Conservation (phyloP, 2,797 vertebrate species). For the Cossypha niveicapilla region DNA sequence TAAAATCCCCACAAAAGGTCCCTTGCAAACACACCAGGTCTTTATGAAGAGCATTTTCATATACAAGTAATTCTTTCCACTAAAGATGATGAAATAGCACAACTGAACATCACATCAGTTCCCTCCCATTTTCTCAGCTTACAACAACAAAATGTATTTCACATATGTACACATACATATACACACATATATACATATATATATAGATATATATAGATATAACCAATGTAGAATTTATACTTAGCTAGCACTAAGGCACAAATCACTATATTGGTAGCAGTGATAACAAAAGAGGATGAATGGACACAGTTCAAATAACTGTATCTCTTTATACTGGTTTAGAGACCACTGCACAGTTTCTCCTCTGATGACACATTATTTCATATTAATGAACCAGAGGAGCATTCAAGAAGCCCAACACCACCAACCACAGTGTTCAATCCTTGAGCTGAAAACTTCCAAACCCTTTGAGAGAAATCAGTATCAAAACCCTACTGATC, state of each 20-base stretch:
- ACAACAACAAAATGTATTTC: not conserved
- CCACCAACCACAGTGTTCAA: rapidly evolving
- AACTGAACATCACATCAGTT: not conserved
- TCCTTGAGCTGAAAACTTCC: not conserved
- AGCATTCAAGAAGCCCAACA: not conserved
- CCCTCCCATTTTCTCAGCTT: not conserved
- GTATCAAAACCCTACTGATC: not conserved
- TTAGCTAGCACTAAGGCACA: not conserved
- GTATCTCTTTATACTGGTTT: not conserved
- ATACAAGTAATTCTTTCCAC: not conserved
- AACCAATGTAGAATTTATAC: not conserved
- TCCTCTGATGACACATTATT: not conserved
- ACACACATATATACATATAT: not conserved
- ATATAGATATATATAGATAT: not conserved
- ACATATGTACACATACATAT: not conserved
- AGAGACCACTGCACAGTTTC: not conserved
- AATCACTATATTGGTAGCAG: not conserved
- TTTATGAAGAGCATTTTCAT: not conserved
- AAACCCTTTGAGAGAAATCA: not conserved
- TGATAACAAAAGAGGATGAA: not conserved
- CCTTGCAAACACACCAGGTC: not conserved
- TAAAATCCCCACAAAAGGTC: not conserved
- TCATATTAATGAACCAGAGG: not conserved
- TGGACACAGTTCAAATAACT: not conserved
- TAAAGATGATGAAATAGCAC: not conserved